These are phyloP conservation scores for Periplaneta americana DNA, from an alignment of 1,140 invertebrate genomes.

Conservation along the genomic window DNA sequence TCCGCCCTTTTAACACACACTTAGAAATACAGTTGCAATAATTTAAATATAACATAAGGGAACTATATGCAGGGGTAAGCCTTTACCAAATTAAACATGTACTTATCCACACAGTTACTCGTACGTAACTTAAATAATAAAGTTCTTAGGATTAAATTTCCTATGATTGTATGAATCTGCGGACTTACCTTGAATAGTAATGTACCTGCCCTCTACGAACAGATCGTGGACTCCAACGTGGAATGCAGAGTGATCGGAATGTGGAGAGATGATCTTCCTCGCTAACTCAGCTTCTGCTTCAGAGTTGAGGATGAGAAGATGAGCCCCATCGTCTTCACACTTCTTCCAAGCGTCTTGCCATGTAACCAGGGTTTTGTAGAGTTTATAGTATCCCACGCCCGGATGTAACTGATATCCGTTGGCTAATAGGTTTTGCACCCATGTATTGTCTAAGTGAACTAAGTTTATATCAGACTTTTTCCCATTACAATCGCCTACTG, in stretches of 20 bases:
- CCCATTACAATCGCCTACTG: too few relatives aligned
- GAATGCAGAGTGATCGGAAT: neutral
- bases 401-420: neutral
- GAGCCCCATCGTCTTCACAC: constrained; percentile 36
- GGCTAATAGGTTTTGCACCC: neutral
- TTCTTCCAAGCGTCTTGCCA: constrained; percentile 37
- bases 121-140: too few relatives aligned
- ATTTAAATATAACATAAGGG: too few relatives aligned
- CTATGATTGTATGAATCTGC: too few relatives aligned
- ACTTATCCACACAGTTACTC: too few relatives aligned
- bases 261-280: neutral
- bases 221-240: constrained; percentile 18
- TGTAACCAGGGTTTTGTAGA: constrained; percentile 31
- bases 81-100: too few relatives aligned
- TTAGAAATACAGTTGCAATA: too few relatives aligned
- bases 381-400: constrained; percentile 34
- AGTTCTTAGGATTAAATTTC: too few relatives aligned
- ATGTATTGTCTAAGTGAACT: neutral
- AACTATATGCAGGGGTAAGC: too few relatives aligned
- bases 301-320: constrained; percentile 37
- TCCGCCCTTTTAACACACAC: too few relatives aligned
- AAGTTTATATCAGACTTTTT: too few relatives aligned
- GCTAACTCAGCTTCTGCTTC: neutral
- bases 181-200: constrained; percentile 20
- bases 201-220: constrained; percentile 13